phyloP scores from a whole-genome alignment of 2,888 invertebrate genomes.

The Melinopterus prodromus region DNA sequence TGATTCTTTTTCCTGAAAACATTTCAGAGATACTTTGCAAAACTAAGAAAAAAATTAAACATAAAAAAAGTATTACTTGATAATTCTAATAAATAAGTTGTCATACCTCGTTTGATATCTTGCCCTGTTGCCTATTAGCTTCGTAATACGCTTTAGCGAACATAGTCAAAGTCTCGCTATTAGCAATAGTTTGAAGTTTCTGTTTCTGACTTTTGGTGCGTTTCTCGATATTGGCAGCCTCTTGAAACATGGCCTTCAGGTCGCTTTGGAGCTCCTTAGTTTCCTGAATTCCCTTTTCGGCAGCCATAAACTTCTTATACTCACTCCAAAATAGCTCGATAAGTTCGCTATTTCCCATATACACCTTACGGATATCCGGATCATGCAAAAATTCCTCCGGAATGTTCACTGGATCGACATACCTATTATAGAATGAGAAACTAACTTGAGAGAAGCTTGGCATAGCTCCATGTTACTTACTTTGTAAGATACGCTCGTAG shows the following conservation, averaged over 20 bases:
- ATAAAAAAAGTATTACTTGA: not conserved
- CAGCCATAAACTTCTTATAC: constrained; percentile 7
- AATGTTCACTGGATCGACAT: not conserved
- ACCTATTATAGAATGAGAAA: not conserved
- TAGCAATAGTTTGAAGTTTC: not conserved
- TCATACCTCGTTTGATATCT: not conserved
- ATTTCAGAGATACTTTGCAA: too few species aligned
- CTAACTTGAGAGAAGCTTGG: not conserved
- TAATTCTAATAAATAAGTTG: not conserved
- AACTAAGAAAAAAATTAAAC: too few species aligned
- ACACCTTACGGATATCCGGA: constrained; percentile 7
- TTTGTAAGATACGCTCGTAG: not conserved
- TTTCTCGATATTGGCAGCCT: constrained; percentile 9
- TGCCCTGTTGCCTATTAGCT: not conserved
- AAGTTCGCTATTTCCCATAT: not conserved
- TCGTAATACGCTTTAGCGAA: not conserved
- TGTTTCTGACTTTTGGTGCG: not conserved
- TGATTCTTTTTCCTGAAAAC: too few species aligned
- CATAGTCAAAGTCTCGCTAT: not conserved
- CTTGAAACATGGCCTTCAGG: constrained; percentile 11
- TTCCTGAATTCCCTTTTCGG: not conserved
- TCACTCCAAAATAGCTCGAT: not conserved
- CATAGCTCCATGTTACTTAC: not conserved
- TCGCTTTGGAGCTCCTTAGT: constrained; percentile 7
- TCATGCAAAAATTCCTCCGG: constrained; percentile 5